phyloP scores from a whole-genome alignment of 2,888 invertebrate genomes.

The Acronicta psi region DNA sequence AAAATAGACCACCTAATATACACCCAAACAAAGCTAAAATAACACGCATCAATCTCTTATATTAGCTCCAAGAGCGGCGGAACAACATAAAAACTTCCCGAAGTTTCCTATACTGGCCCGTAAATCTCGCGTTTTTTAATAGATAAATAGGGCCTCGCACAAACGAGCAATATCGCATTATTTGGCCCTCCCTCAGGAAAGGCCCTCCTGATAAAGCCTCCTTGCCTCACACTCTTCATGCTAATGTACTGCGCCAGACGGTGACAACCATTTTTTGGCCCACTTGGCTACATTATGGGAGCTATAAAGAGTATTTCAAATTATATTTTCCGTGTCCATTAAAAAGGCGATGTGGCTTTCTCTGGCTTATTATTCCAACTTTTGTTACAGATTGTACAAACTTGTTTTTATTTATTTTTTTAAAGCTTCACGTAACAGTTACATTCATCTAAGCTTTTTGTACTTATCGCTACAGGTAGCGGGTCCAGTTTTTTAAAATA shows the following conservation, averaged over 20 bases:
- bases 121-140: slow-evolving; percentile 89
- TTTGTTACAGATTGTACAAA: slow-evolving; percentile 63
- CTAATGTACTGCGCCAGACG: slow-evolving; percentile 88
- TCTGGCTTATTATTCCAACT: slow-evolving; percentile 74
- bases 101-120: slow-evolving; percentile 84
- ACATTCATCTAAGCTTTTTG: slow-evolving; percentile 53
- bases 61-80: slow-evolving; percentile 79
- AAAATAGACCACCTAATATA: slow-evolving; percentile 63
- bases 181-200: slow-evolving; percentile 88
- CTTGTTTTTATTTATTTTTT: slow-evolving; percentile 49
- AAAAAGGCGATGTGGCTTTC: slow-evolving; percentile 82
- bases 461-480: slow-evolving; percentile 77
- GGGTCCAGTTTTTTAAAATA: slow-evolving; percentile 66
- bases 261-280: slow-evolving; percentile 89
- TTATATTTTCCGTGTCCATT: slow-evolving; percentile 88
- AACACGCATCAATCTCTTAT: slow-evolving; percentile 85
- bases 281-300: slow-evolving; percentile 87
- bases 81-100: slow-evolving; percentile 86
- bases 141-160: slow-evolving; percentile 89
- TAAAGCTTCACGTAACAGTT: slow-evolving; percentile 50
- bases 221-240: slow-evolving; percentile 87
- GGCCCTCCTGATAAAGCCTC: slow-evolving; percentile 88
- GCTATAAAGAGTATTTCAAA: slow-evolving; percentile 88
- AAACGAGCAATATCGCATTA: slow-evolving; percentile 89
- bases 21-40: slow-evolving; percentile 73